Evolutionary conservation across 2,113 vertebrate genomes (phyloP).

Genomic region (Esox niger): DNA sequence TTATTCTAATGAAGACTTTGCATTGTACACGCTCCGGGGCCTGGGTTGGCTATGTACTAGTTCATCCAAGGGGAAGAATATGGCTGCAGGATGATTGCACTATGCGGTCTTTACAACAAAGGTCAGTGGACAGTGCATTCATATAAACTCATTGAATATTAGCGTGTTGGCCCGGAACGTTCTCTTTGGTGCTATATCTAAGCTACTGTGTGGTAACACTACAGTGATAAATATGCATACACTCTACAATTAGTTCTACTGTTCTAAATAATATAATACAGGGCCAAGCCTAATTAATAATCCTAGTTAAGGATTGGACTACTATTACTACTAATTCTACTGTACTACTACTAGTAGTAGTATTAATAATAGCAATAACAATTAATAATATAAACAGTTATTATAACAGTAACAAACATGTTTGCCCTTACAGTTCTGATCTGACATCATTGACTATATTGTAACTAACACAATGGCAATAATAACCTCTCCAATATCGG

Average conservation of each 20-base stretch:
- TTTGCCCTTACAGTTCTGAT: no score
- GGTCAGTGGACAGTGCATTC: conserved; percentile 59
- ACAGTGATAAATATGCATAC: not conserved
- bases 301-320: no score
- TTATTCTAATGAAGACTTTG: conserved; percentile 44
- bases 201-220: not conserved
- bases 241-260: not conserved
- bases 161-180: conserved; percentile 31
- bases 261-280: no score
- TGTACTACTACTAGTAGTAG: no score
- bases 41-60: conserved; percentile 42
- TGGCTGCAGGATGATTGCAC: conserved; percentile 50
- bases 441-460: conserved; percentile 16
- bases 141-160: conserved; percentile 27
- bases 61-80: conserved; percentile 63
- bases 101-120: conserved; percentile 42
- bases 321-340: no score
- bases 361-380: no score
- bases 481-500: conserved; percentile 27
- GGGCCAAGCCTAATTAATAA: not conserved
- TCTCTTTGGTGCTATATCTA: conserved; percentile 10
- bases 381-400: no score
- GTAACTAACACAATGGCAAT: conserved; percentile 22
- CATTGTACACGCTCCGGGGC: conserved; percentile 43
- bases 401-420: no score